phyloP scores from a whole-genome alignment of 2,113 vertebrate genomes.

The Typhlomys cinereus region DNA sequence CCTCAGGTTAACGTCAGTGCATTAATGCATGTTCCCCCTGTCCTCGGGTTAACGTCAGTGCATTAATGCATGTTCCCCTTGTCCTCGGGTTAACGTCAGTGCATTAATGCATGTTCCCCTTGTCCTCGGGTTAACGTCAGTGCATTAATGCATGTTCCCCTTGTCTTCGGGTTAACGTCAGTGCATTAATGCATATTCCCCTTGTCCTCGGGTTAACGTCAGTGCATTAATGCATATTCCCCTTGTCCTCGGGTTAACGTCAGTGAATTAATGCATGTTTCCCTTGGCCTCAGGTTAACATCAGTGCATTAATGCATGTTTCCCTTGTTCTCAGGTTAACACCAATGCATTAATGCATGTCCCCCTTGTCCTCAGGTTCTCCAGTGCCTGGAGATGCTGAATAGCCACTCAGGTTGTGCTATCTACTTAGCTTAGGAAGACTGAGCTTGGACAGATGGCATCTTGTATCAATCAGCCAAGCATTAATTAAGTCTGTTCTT shows the following conservation, averaged over 20 bases:
- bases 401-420: neutral
- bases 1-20: neutral
- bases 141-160: fast-evolving
- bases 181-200: fast-evolving
- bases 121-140: too few species aligned
- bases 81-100: too few species aligned
- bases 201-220: too few species aligned
- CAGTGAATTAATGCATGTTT: too few species aligned
- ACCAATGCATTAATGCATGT: too few species aligned
- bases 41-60: too few species aligned
- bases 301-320: too few species aligned
- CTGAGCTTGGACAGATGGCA: neutral
- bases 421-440: neutral
- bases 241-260: too few species aligned
- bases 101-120: fast-evolving
- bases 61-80: fast-evolving
- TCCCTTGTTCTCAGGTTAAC: too few species aligned
- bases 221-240: fast-evolving
- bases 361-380: neutral
- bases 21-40: too few species aligned
- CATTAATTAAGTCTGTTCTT: neutral
- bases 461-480: neutral
- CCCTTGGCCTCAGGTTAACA: too few species aligned
- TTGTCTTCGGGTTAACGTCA: too few species aligned
- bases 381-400: neutral